Evolutionary conservation across 1,140 invertebrate genomes (phyloP).

Genomic region (Drosophila azteca): DNA sequence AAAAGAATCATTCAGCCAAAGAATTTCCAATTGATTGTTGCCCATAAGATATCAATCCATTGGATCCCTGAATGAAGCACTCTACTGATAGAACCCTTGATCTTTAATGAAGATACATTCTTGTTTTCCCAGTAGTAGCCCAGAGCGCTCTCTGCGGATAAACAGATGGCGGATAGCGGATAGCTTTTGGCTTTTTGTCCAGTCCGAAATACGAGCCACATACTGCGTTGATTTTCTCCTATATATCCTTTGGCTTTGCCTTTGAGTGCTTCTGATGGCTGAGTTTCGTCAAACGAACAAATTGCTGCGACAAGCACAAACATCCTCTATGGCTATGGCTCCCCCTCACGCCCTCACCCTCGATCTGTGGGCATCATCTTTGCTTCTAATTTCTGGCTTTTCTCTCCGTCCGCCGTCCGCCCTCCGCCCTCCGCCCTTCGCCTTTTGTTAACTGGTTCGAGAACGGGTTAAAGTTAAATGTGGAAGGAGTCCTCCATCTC

Average conservation of each 20-base stretch:
- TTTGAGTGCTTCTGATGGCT: slow-evolving; percentile 12
- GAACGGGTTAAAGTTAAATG: slow-evolving; percentile 70
- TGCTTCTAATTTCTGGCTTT: slow-evolving; percentile 57
- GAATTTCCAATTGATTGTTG: too few relatives aligned
- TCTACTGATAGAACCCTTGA: too few relatives aligned
- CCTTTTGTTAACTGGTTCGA: slow-evolving; percentile 63
- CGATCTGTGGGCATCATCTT: slow-evolving; percentile 10
- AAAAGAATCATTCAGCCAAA: too few relatives aligned
- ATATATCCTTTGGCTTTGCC: slow-evolving; percentile 37
- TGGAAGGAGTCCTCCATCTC: slow-evolving; percentile 13
- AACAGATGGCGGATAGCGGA: too few relatives aligned
- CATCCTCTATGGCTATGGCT: slow-evolving; percentile 4
- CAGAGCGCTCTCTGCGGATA: too few relatives aligned
- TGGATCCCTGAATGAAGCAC: too few relatives aligned
- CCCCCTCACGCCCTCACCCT: not conserved
- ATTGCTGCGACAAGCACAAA: slow-evolving; percentile 41
- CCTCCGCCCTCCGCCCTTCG: slow-evolving; percentile 14
- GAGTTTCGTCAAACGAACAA: slow-evolving; percentile 47
- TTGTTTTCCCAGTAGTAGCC: too few relatives aligned
- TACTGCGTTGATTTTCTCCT: slow-evolving; percentile 18
- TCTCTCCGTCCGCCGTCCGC: slow-evolving; percentile 2
- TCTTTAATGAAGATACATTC: too few relatives aligned
- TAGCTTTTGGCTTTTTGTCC: not conserved
- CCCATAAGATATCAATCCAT: too few relatives aligned
- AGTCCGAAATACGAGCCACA: slow-evolving; percentile 45